Percentiles rank a stretch among this genome's conserved stretches.
Evolutionary conservation across 2,888 invertebrate genomes (phyloP).

Genomic region (Tortrix viridana): DNA sequence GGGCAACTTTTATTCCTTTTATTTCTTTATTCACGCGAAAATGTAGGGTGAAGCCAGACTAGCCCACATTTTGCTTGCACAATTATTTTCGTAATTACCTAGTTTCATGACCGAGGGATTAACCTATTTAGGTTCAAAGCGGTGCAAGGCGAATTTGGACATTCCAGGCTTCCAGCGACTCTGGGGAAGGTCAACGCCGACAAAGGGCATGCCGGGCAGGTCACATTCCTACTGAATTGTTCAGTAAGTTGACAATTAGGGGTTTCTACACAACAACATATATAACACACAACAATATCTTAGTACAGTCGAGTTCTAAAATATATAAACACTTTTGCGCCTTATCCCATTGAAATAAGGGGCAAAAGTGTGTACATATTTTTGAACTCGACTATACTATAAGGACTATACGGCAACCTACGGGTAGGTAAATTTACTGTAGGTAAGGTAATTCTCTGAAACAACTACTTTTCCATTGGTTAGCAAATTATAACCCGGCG

Average conservation of each 20-base stretch:
- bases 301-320: too few species aligned
- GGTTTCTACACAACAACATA: too few species aligned
- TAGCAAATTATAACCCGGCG: too few species aligned
- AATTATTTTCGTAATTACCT: slow-evolving; percentile 10
- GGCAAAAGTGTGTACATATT: too few species aligned
- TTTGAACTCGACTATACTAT: too few species aligned
- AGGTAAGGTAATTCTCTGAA: too few species aligned
- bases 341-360: too few species aligned
- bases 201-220: slow-evolving; percentile 17
- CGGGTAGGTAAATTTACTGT: too few species aligned
- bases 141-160: background rate
- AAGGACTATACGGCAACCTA: too few species aligned
- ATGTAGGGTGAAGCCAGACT: background rate
- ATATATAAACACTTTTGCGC: too few species aligned
- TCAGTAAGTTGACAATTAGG: slow-evolving; percentile 12
- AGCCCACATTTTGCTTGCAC: slow-evolving; percentile 1
- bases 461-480: too few species aligned
- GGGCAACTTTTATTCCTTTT: slow-evolving; percentile 18
- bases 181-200: slow-evolving; percentile 16
- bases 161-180: slow-evolving; percentile 25
- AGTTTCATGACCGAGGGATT: background rate
- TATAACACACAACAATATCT: too few species aligned
- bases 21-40: background rate
- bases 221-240: slow-evolving; percentile 25
- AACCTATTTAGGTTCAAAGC: slow-evolving; percentile 9